Conservation (phyloP, 2,888 invertebrate species). For the Drosophila paranaensis region DNA sequence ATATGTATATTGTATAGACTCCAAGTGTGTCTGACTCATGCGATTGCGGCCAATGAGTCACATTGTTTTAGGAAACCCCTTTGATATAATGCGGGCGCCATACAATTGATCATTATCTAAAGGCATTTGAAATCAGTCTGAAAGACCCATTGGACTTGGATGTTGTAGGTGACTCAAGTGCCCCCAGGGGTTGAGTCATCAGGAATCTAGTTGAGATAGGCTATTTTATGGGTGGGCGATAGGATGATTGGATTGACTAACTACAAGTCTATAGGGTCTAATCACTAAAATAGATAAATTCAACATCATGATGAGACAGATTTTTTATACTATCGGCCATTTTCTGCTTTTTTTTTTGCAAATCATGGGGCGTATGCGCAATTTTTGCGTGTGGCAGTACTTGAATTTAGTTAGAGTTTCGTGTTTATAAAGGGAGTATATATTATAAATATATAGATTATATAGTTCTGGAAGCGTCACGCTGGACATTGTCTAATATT, state of each 20-base stretch:
- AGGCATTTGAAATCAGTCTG: constrained; percentile 8
- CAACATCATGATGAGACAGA: constrained; percentile 22
- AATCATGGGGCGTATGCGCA: constrained; percentile 39
- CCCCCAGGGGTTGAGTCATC: constrained; percentile 45
- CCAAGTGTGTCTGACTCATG: constrained; percentile 47
- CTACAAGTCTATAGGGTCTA: constrained; percentile 2
- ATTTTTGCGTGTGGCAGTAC: constrained; percentile 2
- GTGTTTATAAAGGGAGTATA: background rate
- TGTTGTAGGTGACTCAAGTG: constrained; percentile 56
- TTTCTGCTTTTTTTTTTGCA: background rate
- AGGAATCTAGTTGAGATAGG: constrained; percentile 22
- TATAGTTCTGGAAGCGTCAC: constrained; percentile 1
- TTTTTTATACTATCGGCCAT: background rate
- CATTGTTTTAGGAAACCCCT: constrained; percentile 60
- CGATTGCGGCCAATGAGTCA: constrained; percentile 43
- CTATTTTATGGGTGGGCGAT: constrained; percentile 1
- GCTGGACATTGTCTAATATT: background rate
- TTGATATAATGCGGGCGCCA: constrained; percentile 9
- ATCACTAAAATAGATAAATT: constrained; percentile 35
- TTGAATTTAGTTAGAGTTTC: background rate
- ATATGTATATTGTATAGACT: background rate
- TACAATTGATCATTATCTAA: constrained; percentile 43
- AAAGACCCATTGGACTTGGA: constrained; percentile 15
- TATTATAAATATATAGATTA: background rate
- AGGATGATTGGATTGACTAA: background rate